These are phyloP conservation scores for Deilephila porcellus DNA, from an alignment of 2,888 invertebrate species.

Conservation along the genomic window DNA sequence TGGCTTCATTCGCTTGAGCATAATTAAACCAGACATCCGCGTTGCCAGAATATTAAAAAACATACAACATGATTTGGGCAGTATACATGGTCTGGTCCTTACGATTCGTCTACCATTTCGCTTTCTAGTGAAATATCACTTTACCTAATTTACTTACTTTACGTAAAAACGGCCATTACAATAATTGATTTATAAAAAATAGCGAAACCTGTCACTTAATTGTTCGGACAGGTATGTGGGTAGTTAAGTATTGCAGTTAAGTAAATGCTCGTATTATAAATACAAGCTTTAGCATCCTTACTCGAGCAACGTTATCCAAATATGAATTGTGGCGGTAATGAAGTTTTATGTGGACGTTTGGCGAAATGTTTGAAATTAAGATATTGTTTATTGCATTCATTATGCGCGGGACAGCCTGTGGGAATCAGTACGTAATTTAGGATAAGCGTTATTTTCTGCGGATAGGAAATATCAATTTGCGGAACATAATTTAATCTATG, in stretches of 20 bases:
- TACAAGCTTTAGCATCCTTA: background rate
- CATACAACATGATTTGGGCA: no score
- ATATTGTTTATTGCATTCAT: slow-evolving; percentile 28
- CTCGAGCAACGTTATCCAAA: background rate
- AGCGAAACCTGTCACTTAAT: no score
- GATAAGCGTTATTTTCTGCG: background rate
- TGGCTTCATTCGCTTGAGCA: slow-evolving; percentile 13
- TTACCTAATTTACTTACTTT: no score
- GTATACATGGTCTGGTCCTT: no score
- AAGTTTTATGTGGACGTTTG: background rate
- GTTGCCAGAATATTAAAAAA: background rate
- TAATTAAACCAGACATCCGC: background rate
- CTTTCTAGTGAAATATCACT: no score
- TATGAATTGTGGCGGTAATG: background rate
- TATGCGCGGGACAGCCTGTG: slow-evolving; percentile 10
- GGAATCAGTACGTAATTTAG: slow-evolving; percentile 9
- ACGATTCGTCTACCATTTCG: no score
- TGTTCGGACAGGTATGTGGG: no score
- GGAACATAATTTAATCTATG: background rate
- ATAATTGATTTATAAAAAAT: no score
- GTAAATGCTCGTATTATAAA: no score
- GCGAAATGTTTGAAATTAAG: background rate
- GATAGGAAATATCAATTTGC: background rate
- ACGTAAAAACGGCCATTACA: no score
- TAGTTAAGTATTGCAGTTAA: no score